phyloP scores from a whole-genome alignment of 2,797 vertebrate species.

The Holocentrus rufus region DNA sequence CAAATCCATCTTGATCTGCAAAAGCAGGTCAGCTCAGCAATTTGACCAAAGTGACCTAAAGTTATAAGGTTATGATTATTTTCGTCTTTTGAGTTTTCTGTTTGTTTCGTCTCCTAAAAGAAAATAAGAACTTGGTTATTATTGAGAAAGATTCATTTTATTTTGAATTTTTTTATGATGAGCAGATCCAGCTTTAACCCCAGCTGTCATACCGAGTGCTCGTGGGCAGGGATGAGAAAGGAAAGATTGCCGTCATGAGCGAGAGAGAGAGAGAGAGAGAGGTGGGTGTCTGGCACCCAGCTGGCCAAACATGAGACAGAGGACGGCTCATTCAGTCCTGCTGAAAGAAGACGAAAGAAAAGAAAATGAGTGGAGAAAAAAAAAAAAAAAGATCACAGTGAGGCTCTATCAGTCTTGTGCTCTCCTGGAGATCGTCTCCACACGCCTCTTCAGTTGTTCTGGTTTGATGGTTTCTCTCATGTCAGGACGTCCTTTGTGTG shows the following conservation, averaged over 20 bases:
- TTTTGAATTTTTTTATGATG: too few species aligned
- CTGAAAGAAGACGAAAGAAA: neutral
- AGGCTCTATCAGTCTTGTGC: constrained; percentile 18
- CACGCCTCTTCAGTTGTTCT: constrained; percentile 9
- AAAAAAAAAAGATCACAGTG: neutral
- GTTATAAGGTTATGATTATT: neutral
- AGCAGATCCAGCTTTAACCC: too few species aligned
- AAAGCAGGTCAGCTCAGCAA: neutral
- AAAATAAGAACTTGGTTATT: neutral
- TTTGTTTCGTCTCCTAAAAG: neutral
- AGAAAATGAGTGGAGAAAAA: constrained; percentile 3
- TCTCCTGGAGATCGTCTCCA: constrained; percentile 1
- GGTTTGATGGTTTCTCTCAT: constrained; percentile 26
- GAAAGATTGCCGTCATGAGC: too few species aligned
- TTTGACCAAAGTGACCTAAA: neutral
- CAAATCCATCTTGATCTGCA: neutral
- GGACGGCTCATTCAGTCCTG: constrained; percentile 8
- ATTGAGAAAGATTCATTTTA: neutral
- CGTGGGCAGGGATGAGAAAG: too few species aligned
- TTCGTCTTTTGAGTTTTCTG: neutral
- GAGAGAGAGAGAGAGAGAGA: too few species aligned
- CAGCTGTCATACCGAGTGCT: too few species aligned
- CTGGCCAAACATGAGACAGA: neutral
- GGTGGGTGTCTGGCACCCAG: too few species aligned
- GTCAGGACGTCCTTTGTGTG: neutral